Percentiles rank a stretch among this genome's conserved stretches.
Conservation (phyloP, 1,140 invertebrate genomes). For the Nymphalis io region DNA sequence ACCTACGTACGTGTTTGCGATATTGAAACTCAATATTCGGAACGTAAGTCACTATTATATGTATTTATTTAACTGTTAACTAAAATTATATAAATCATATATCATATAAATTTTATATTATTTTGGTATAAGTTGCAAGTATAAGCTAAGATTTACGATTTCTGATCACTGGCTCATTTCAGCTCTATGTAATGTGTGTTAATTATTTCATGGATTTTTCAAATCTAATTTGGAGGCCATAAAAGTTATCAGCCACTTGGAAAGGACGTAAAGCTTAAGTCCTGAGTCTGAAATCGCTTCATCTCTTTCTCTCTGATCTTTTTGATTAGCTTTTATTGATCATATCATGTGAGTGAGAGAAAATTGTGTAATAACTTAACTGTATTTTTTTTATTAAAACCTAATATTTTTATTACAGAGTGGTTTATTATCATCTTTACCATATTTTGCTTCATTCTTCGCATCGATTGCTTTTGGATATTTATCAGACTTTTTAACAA, state of each 20-base stretch:
- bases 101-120: no score
- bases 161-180: neutral
- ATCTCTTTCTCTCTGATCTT: no score
- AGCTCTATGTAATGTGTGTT: neutral
- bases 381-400: neutral
- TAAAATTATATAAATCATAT: no score
- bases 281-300: no score
- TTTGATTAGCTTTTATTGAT: no score
- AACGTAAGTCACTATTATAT: constrained; percentile 56
- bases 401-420: constrained; percentile 71
- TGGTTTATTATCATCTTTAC: constrained; percentile 84
- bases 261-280: no score
- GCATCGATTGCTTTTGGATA: constrained; percentile 62
- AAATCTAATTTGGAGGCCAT: neutral
- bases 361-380: no score
- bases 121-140: no score
- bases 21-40: constrained; percentile 89
- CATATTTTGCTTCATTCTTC: constrained; percentile 80
- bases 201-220: neutral
- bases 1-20: constrained; percentile 92
- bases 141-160: no score
- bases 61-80: no score
- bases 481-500: constrained; percentile 64
- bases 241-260: no score
- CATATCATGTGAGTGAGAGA: no score